These are phyloP conservation scores for Acleris cristana DNA, from an alignment of 2,888 invertebrate species.

Conservation along the genomic window DNA sequence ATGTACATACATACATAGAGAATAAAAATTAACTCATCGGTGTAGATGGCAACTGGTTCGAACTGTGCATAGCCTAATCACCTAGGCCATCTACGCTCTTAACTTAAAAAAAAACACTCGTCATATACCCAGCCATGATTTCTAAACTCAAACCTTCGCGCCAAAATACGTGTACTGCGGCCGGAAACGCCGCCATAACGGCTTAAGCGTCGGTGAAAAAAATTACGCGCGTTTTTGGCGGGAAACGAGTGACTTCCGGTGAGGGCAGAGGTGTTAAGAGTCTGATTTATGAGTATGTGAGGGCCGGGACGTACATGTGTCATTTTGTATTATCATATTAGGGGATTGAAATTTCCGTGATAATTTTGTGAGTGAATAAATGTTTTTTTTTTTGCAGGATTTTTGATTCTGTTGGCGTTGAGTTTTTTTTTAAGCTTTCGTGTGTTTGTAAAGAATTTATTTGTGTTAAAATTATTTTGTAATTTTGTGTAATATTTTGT, in stretches of 20 bases:
- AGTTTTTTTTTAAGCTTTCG: neutral
- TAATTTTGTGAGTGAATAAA: neutral
- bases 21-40: too few relatives aligned
- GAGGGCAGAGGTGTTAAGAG: slow-evolving; percentile 50
- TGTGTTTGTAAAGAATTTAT: neutral
- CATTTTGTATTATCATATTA: slow-evolving; percentile 1
- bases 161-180: slow-evolving; percentile 45
- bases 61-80: too few relatives aligned
- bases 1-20: too few relatives aligned
- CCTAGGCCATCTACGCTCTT: too few relatives aligned
- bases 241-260: slow-evolving; percentile 73
- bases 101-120: too few relatives aligned
- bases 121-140: too few relatives aligned
- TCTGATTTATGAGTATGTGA: slow-evolving; percentile 15
- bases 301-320: neutral
- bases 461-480: too few relatives aligned
- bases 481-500: too few relatives aligned
- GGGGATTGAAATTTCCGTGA: neutral
- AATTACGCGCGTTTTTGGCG: slow-evolving; percentile 75
- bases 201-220: slow-evolving; percentile 72
- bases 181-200: slow-evolving; percentile 72
- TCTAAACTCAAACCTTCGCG: neutral
- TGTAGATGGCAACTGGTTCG: too few relatives aligned
- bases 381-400: neutral
- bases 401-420: neutral